Evolutionary conservation across 2,113 vertebrate genomes (phyloP), one percentile per base, ranked within the genome.

Genomic region (Morone chrysops): DNA sequence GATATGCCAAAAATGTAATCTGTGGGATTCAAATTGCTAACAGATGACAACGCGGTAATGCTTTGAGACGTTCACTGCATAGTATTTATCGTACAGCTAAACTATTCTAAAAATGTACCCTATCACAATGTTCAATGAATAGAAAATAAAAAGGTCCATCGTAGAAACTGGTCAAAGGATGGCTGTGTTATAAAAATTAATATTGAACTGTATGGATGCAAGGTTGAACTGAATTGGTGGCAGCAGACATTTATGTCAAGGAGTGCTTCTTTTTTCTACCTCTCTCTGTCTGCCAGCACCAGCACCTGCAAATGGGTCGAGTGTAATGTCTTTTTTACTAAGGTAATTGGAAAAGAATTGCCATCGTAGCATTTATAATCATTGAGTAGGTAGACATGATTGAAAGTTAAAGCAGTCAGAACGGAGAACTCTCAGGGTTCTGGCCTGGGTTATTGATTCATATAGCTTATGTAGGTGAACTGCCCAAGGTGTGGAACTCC

Each of bases 341-440:
- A 89, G 84, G 84, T 74, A 90, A 85, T 89, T 88, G 80, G 81
- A 92, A 90, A 92, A 84, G 70, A 92, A 93, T 75, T 82, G 84
- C 87, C 82, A 81, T 86, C 40, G 20, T 90, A 87, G 72, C 87
- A 86, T 93, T 89, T 84, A 89, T 90, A 91, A 92, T 88, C 74
- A 87, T 82, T 88, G 84, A 85, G 70, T 87, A 84, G 59, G 68
- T 75, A 78, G 85, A 82, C 76, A 84, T 91, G 90, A 94, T 92
- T 90, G 87, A 91, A 91, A 84, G 87, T 84, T 90, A 80, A 85
- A 89, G 78, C 79, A 82, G 79, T 81, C 81, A 86, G 72, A 90
- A 88, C n/a, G 41, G 85, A 89, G 80, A 81, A 82, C 78, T 82
- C 54, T 13, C 63, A 82, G 63, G 83, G 80, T 80, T 84, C 67